phyloP scores from a whole-genome alignment of 1,140 invertebrate genomes.

The Acromyrmex heyeri region DNA sequence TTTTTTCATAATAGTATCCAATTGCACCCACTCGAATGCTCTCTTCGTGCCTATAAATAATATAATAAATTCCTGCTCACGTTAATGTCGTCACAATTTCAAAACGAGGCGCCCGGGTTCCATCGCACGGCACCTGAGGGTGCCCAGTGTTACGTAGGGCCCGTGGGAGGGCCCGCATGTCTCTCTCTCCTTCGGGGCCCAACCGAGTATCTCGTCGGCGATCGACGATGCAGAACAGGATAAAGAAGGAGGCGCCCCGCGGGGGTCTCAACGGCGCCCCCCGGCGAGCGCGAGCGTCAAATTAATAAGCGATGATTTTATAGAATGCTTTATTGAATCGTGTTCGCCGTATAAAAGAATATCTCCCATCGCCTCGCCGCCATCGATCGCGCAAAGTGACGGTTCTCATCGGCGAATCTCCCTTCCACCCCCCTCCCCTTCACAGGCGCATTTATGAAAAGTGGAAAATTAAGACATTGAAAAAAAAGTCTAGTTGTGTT shows the following conservation, averaged over 20 bases:
- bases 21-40: no score
- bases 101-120: constrained; percentile 13
- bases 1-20: no score
- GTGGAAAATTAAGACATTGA: not conserved
- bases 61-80: constrained; percentile 13
- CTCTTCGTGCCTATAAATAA: not conserved
- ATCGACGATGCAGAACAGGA: constrained; percentile 79
- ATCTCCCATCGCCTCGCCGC: constrained; percentile 73
- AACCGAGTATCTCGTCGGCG: constrained; percentile 67
- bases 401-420: constrained; percentile 31
- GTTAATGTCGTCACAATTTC: constrained; percentile 39
- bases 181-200: not conserved
- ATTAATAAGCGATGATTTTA: constrained; percentile 87
- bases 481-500: no score
- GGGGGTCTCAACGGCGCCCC: constrained; percentile 81
- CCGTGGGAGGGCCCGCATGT: constrained; percentile 14
- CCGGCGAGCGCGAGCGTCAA: constrained; percentile 82
- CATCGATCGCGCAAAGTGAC: constrained; percentile 72
- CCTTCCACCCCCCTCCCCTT: not conserved
- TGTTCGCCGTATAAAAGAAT: constrained; percentile 79
- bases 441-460: not conserved
- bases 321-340: constrained; percentile 85
- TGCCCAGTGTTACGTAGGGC: constrained; percentile 33
- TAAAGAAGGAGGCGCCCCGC: constrained; percentile 75
- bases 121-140: not conserved